These are phyloP conservation scores for Cydia pomonella DNA, from an alignment of 1,140 invertebrate genomes.

Conservation along the genomic window DNA sequence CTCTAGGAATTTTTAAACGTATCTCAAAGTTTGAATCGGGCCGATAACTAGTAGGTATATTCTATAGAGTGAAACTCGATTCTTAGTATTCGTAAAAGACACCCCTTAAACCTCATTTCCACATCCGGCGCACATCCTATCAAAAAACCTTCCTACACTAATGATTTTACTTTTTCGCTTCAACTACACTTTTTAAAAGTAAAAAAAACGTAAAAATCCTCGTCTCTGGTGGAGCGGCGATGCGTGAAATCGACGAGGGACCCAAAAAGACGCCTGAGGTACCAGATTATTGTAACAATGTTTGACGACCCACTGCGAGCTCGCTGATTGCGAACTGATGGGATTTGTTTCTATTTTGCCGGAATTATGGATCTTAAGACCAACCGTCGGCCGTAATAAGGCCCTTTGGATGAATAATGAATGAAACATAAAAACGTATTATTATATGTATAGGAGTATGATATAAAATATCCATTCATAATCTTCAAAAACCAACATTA, in stretches of 20 bases:
- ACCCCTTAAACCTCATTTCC: background rate
- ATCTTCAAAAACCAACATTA: too few relatives aligned
- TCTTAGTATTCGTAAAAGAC: too few relatives aligned
- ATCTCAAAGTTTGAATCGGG: too few relatives aligned
- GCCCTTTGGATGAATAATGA: constrained; percentile 5
- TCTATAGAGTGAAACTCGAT: too few relatives aligned
- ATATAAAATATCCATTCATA: too few relatives aligned
- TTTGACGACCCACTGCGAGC: constrained; percentile 18
- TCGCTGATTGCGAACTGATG: constrained; percentile 29
- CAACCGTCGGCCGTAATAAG: background rate
- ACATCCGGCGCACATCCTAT: background rate
- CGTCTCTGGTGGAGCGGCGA: constrained; percentile 12
- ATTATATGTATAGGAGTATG: background rate
- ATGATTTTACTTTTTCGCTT: constrained; percentile 26
- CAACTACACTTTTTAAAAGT: constrained; percentile 20
- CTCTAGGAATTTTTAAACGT: too few relatives aligned
- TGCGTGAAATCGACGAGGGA: constrained; percentile 29
- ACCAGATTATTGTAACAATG: constrained; percentile 31
- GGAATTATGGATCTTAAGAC: constrained; percentile 5
- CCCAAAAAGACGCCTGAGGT: constrained; percentile 22
- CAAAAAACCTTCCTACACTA: background rate
- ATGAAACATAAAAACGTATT: background rate
- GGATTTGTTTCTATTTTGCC: constrained; percentile 7
- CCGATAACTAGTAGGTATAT: too few relatives aligned
- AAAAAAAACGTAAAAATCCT: constrained; percentile 6